Conservation (phyloP, 2,113 vertebrate species). For the Notarius quadriscutis region DNA sequence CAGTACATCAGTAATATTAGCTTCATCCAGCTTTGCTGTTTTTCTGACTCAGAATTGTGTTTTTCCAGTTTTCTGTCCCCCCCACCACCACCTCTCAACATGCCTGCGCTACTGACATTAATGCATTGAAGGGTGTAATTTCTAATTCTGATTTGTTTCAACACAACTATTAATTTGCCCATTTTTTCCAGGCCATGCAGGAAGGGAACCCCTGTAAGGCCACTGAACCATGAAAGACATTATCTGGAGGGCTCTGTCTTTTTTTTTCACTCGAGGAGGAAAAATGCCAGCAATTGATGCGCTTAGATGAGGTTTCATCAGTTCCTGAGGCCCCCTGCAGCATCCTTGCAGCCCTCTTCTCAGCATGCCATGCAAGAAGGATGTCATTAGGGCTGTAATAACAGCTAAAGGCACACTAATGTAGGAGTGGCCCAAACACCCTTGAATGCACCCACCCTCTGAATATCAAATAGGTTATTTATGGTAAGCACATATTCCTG, state of each 20-base stretch:
- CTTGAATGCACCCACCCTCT: slow-evolving; percentile 75
- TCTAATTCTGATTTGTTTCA: slow-evolving; percentile 89
- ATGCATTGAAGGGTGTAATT: slow-evolving; percentile 78
- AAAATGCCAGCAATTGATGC: slow-evolving; percentile 75
- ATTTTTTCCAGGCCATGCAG: slow-evolving; percentile 87
- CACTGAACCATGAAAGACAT: slow-evolving; percentile 86
- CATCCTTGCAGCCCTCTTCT: slow-evolving; percentile 83
- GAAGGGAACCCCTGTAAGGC: slow-evolving; percentile 84
- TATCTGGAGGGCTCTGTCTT: slow-evolving; percentile 86
- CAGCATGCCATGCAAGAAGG: slow-evolving; percentile 83
- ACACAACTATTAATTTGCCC: slow-evolving; percentile 90
- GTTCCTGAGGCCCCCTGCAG: slow-evolving; percentile 81
- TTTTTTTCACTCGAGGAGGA: slow-evolving; percentile 48
- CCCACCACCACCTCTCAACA: slow-evolving; percentile 3
- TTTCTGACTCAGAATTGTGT: not conserved
- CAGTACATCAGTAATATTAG: not conserved
- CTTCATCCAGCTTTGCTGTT: not conserved
- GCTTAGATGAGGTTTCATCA: slow-evolving; percentile 81
- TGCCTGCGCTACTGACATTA: slow-evolving; percentile 67
- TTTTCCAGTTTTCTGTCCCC: not conserved
- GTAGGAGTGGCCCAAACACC: slow-evolving; percentile 75
- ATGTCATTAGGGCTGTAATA: slow-evolving; percentile 88
- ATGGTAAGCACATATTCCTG: slow-evolving; percentile 50
- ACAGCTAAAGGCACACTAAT: slow-evolving; percentile 80
- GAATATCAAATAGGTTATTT: slow-evolving; percentile 79